Base-by-base conservation (phyloP, 2,797 vertebrate species). In the Chrosomus eos region DNA sequence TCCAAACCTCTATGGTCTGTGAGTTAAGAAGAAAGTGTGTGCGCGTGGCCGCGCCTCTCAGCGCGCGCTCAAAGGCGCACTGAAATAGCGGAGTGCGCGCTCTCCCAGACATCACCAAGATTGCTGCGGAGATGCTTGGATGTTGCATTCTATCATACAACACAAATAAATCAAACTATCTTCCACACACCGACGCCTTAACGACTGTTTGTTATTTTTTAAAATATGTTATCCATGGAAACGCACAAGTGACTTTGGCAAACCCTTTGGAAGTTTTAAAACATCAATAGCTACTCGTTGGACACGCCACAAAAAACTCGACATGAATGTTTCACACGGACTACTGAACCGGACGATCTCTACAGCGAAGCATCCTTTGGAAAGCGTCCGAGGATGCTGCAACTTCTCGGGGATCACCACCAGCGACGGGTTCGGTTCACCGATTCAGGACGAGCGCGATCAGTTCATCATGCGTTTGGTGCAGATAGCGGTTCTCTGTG, bases 401-500 rank as follows among this genome's bases (percentile, higher is more conserved):
- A 90, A 88, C 88, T 68, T 89, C 53, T 85, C 88, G 26, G 64
- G 66, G 31, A 73, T 76, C 26, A 78, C 79, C 36, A 76, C 81
- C 36, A 76, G 80, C 78, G 60, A 80, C 78, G 89, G 82, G 3
- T 82, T 81, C 48, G 87, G 88, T 0, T 83, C 87, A 36, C 82
- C 85, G 55, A 18, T 89, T 4, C 60, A 85, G 73, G 88, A 88
- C 64, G 88, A 91, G 51, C 88, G 82, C 64, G 87, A 90, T 60
- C 87, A 76, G 68, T 91, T 89, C 82, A 45, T 89, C 72, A 86
- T 80, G 84, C 88, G 87, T 23, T 71, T 92, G 68, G 91, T 91
- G 75, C 91, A 92, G 88, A 91, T 92, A 4, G 89, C 89, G 18
- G 91, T 92, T 43, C 83, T 92, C 28, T 91, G 91, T 55, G 90